phyloP scores from a whole-genome alignment of 2,797 vertebrate genomes.

The Acipenser transmontanus region DNA sequence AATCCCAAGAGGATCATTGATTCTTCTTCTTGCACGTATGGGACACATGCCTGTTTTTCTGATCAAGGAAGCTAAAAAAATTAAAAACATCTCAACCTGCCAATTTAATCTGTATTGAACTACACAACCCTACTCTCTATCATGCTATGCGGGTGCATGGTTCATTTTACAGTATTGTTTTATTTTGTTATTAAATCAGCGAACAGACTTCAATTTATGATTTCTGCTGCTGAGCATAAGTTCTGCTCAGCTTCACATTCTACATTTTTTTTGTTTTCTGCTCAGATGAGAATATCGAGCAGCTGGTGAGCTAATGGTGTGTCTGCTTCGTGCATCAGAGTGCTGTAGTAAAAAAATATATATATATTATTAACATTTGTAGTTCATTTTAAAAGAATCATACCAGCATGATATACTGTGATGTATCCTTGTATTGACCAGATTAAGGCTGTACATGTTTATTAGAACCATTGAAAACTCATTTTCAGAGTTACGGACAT shows the following conservation, averaged over 20 bases:
- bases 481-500: too few species aligned
- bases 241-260: constrained; percentile 17
- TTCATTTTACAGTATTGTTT: neutral
- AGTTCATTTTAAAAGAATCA: too few species aligned
- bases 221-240: constrained; percentile 15
- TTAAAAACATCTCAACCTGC: neutral
- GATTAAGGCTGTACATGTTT: too few species aligned
- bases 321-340: constrained; percentile 20
- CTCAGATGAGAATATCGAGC: constrained; percentile 14
- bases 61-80: neutral
- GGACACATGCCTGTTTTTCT: too few species aligned
- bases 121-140: too few species aligned
- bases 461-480: too few species aligned
- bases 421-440: too few species aligned
- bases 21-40: neutral
- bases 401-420: too few species aligned
- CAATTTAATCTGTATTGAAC: too few species aligned
- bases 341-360: neutral
- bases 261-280: constrained; percentile 21
- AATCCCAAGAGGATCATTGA: constrained; percentile 12
- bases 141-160: neutral
- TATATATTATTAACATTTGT: too few species aligned
- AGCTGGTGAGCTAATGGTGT: constrained; percentile 28
- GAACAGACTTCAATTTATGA: constrained; percentile 8
- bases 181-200: constrained; percentile 3